Conservation (phyloP, 2,888 invertebrate genomes). For the Drosophila prolongata region DNA sequence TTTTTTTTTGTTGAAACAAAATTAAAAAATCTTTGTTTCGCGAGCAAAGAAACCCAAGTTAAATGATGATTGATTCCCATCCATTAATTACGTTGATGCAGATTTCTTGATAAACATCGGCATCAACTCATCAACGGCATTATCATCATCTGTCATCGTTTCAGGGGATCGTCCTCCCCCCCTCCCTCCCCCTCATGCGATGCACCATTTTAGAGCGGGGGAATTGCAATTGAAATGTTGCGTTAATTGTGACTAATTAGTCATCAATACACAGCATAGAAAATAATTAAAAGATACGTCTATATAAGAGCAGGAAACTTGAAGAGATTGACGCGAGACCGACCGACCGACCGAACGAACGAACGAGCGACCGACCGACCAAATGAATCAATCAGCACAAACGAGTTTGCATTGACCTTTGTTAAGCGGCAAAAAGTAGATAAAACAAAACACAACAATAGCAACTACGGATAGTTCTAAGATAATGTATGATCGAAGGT, state of each 20-base stretch:
- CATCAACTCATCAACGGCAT: conserved; percentile 10
- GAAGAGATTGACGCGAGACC: conserved; percentile 40
- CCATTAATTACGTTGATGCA: conserved; percentile 14
- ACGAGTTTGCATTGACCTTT: conserved; percentile 40
- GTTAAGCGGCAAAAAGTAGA: not conserved
- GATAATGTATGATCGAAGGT: conserved; percentile 11
- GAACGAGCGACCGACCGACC: conserved; percentile 1
- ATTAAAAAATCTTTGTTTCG: conserved; percentile 6
- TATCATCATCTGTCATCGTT: conserved; percentile 25
- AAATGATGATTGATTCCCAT: conserved; percentile 15
- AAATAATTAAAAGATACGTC: conserved; percentile 54
- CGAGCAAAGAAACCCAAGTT: not conserved
- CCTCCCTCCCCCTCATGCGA: not conserved
- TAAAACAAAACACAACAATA: conserved; percentile 5
- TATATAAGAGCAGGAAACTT: conserved; percentile 58
- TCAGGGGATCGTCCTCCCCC: not conserved
- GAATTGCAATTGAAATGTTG: conserved; percentile 47
- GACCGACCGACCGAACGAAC: conserved; percentile 4
- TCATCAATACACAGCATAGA: conserved; percentile 47
- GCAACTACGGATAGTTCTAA: conserved; percentile 24
- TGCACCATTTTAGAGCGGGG: conserved; percentile 11
- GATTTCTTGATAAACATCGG: conserved; percentile 13
- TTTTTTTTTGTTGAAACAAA: not conserved
- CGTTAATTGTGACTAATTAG: conserved; percentile 70
- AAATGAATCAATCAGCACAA: conserved; percentile 33